These are phyloP conservation scores for Zaprionus nigranus DNA, from an alignment of 1,140 invertebrate species.

Conservation along the genomic window DNA sequence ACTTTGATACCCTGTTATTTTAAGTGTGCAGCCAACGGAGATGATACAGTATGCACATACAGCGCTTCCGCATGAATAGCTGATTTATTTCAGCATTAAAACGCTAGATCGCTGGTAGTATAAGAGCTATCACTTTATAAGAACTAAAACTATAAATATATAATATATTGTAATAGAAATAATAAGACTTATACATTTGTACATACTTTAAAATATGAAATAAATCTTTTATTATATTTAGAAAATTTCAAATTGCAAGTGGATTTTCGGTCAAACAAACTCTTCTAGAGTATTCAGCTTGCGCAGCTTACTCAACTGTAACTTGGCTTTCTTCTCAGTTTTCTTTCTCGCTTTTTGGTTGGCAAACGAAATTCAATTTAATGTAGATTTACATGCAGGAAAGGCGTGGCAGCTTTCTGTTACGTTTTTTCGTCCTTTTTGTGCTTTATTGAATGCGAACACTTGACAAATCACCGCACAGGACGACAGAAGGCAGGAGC, in stretches of 20 bases:
- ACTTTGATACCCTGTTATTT: neutral
- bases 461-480: slow-evolving; percentile 76
- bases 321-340: slow-evolving; percentile 2
- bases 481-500: slow-evolving; percentile 1
- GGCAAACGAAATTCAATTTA: slow-evolving; percentile 73
- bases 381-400: slow-evolving; percentile 77
- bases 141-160: too few relatives aligned
- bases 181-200: too few relatives aligned
- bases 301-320: neutral
- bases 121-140: too few relatives aligned
- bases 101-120: too few relatives aligned
- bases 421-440: slow-evolving; percentile 37
- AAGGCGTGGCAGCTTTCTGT: slow-evolving; percentile 40
- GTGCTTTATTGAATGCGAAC: slow-evolving; percentile 69
- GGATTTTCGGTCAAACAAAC: neutral
- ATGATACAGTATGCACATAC: neutral
- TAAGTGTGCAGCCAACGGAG: neutral
- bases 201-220: too few relatives aligned
- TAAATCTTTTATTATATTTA: neutral
- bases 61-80: too few relatives aligned
- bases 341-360: slow-evolving; percentile 24
- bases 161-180: too few relatives aligned
- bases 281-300: neutral
- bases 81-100: too few relatives aligned
- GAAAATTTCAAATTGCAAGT: neutral